A percentile compares a stretch with the other conserved stretches of the same genome.
These are phyloP conservation scores for Diaprepes abbreviatus DNA, from an alignment of 2,888 invertebrate species.

Conservation along the genomic window DNA sequence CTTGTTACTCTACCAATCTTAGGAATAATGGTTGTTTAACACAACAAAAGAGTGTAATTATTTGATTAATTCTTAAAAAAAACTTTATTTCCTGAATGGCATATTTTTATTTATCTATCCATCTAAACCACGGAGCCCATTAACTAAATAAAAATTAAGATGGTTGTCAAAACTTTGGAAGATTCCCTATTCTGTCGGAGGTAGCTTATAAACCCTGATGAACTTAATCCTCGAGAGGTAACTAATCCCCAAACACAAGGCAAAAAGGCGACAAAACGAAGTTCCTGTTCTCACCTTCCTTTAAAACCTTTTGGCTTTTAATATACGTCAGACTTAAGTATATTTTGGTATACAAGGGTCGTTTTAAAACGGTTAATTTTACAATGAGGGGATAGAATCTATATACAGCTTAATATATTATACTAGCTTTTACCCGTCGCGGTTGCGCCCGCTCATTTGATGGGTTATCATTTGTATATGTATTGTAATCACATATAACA, in stretches of 20 bases:
- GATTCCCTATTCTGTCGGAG: constrained; percentile 16
- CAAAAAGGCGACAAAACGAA: constrained; percentile 33
- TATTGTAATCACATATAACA: no score
- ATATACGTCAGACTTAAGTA: constrained; percentile 7
- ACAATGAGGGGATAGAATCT: background rate
- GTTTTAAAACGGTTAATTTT: constrained; percentile 3
- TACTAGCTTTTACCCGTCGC: no score
- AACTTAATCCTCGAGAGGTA: constrained; percentile 33
- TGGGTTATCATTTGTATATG: no score
- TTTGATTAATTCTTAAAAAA: no score
- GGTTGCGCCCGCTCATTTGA: no score
- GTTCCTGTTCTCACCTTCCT: constrained; percentile 42
- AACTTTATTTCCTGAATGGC: no score
- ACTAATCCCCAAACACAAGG: constrained; percentile 37
- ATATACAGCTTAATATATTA: no score
- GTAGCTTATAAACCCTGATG: constrained; percentile 27
- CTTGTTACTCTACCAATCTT: no score
- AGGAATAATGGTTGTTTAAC: no score
- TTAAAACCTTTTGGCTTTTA: constrained; percentile 21
- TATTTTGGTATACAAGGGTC: constrained; percentile 19
- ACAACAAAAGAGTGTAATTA: no score
- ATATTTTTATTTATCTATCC: background rate
- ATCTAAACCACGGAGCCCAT: constrained; percentile 5
- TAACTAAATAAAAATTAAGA: constrained; percentile 29
- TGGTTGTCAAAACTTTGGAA: constrained; percentile 34